These are phyloP conservation scores for Lithophane socia DNA, from an alignment of 2,888 invertebrate species.

Conservation along the genomic window DNA sequence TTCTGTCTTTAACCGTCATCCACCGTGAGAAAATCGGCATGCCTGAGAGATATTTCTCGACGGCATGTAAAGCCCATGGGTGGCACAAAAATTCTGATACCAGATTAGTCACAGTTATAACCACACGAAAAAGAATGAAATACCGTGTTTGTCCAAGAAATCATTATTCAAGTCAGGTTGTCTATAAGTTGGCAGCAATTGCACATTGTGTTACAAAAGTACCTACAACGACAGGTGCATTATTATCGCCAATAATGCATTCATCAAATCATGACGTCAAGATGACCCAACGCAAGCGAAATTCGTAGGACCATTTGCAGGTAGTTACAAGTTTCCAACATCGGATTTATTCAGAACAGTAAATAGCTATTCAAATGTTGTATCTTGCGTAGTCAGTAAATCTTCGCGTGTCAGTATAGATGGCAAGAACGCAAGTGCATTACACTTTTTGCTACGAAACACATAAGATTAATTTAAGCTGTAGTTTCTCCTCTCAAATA, in stretches of 20 bases:
- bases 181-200: constrained; percentile 26
- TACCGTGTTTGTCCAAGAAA: constrained; percentile 6
- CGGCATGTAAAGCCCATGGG: no score
- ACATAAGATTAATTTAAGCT: background rate
- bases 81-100: no score
- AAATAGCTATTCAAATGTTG: background rate
- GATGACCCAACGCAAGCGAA: background rate
- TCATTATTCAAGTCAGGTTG: constrained; percentile 39
- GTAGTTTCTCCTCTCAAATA: background rate
- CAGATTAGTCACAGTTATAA: no score
- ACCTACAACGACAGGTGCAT: constrained; percentile 26
- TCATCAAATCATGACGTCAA: constrained; percentile 35
- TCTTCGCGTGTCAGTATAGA: background rate
- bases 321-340: background rate
- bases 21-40: background rate
- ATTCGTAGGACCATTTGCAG: constrained; percentile 18
- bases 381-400: background rate
- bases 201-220: constrained; percentile 50
- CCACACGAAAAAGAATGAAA: no score
- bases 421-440: background rate
- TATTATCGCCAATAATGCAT: constrained; percentile 20
- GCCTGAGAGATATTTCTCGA: no score
- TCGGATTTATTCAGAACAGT: background rate
- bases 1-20: background rate
- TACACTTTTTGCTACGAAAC: constrained; percentile 6